Evolutionary conservation across 2,888 invertebrate species (phyloP).

Genomic region (Congeria kusceri): DNA sequence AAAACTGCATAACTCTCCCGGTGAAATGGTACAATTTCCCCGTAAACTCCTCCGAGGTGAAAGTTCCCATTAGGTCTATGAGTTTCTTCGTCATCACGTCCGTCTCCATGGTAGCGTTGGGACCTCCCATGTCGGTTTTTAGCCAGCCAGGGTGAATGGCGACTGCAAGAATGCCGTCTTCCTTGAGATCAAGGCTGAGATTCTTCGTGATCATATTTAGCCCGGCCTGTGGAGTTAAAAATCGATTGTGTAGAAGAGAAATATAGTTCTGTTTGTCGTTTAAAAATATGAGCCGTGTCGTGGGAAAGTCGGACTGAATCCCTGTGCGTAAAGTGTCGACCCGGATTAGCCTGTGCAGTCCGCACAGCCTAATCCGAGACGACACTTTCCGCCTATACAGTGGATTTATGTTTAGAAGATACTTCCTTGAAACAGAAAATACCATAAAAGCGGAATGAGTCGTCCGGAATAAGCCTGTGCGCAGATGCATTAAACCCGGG

Average conservation of each 20-base stretch:
- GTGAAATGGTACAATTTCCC: slow-evolving; percentile 48
- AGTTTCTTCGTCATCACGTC: slow-evolving; percentile 19
- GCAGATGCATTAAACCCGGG: too few relatives aligned
- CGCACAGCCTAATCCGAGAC: too few relatives aligned
- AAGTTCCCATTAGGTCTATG: slow-evolving; percentile 16
- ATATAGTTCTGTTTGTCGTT: background rate
- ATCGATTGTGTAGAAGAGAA: background rate
- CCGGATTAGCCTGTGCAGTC: too few relatives aligned
- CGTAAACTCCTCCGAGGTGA: slow-evolving; percentile 18
- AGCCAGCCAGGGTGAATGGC: slow-evolving; percentile 96
- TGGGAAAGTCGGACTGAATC: too few relatives aligned
- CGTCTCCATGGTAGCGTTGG: slow-evolving; percentile 87
- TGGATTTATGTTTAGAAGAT: too few relatives aligned
- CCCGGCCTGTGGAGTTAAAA: slow-evolving; percentile 89
- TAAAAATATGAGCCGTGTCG: too few relatives aligned
- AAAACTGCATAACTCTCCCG: slow-evolving; percentile 32
- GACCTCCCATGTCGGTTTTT: slow-evolving; percentile 95
- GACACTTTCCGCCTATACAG: too few relatives aligned
- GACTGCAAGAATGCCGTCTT: slow-evolving; percentile 91
- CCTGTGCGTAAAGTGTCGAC: too few relatives aligned
- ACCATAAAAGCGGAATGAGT: too few relatives aligned
- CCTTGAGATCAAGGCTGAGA: slow-evolving; percentile 92
- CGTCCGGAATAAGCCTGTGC: too few relatives aligned
- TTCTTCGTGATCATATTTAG: slow-evolving; percentile 95
- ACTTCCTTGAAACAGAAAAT: too few relatives aligned